These are phyloP conservation scores for Knipowitschia caucasica DNA, from an alignment of 2,797 vertebrate species.

Conservation along the genomic window DNA sequence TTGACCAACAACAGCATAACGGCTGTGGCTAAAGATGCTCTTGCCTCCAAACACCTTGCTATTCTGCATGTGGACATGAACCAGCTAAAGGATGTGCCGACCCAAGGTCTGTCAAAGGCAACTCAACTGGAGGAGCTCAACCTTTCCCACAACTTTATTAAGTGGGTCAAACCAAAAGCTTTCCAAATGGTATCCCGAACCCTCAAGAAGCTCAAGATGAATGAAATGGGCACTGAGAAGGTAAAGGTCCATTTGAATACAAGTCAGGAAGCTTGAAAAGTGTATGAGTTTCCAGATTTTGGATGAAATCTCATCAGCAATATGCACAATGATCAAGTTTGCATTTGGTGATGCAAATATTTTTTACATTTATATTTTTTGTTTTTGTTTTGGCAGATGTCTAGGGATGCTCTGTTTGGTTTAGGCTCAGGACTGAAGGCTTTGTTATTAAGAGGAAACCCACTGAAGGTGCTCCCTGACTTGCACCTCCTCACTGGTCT, in stretches of 20 bases:
- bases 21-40: conserved; percentile 57
- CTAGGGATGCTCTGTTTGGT: conserved; percentile 73
- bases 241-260: conserved; percentile 48
- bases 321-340: no score
- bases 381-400: conserved; percentile 74
- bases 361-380: not conserved
- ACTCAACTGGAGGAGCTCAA: conserved; percentile 76
- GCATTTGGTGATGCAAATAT: not conserved
- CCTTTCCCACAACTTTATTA: conserved; percentile 81
- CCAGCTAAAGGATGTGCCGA: conserved; percentile 77
- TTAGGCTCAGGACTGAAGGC: conserved; percentile 75
- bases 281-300: not conserved
- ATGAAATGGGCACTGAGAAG: conserved; percentile 77
- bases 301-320: not conserved
- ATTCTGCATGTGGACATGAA: conserved; percentile 84
- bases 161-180: conserved; percentile 56
- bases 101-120: conserved; percentile 58
- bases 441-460: conserved; percentile 83
- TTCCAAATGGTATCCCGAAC: conserved; percentile 75
- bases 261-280: not conserved
- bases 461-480: conserved; percentile 75
- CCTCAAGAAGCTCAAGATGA: conserved; percentile 83
- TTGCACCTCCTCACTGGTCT: conserved; percentile 74
- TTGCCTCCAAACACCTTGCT: conserved; percentile 73
- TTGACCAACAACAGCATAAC: conserved; percentile 78